Base-by-base conservation (phyloP, 2,888 invertebrate species). In the Chymomyza procnemis region DNA sequence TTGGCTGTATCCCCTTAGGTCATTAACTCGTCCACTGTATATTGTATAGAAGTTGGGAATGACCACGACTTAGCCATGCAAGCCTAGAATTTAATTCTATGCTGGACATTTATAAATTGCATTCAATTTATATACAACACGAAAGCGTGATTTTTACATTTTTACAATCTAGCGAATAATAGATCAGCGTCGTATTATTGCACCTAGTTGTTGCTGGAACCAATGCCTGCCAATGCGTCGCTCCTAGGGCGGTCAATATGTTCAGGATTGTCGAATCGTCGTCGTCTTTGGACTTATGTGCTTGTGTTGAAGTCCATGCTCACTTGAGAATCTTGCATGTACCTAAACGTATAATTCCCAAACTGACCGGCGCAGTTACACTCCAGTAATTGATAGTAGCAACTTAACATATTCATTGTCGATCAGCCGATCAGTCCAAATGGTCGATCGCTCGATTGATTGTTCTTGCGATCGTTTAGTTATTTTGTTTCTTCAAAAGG, bases 81-180 rank as follows among this genome's bases (percentile, higher is more conserved):
- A 76, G 34, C 66, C 78, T 86, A 81, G 78, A 85, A 87, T 87
- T 85, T 87, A 87, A 87, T 85, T 78, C 88, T 75, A 83, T 83
- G 80, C 88, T 85, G 83, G 89, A 89, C 89, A 89, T 89, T 89
- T 89, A 89, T 89, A 89, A 89, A 89, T 89, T 89, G 89, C 89
- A 88, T 88, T 89, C 89, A 89, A 89, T 89, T 89, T 89, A 89
- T 89, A 88, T 83, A 85, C 85, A 84, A 87, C 88, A 84, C 87
- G 86, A 87, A 87, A 86, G 86, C 88, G 86, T 77, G 85, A 85
- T 87, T 87, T 83, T 87, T 87, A 87, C 80, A 83, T 83, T 86
- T 85, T 85, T 87, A 87, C 87, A 85, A 83, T 83, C 85, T 87
- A 65, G 83, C 73, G 78, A 78, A 87, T 83, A 85, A 83, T 85